Base-by-base conservation (phyloP, 2,113 vertebrate genomes). In the Scophthalmus maximus region DNA sequence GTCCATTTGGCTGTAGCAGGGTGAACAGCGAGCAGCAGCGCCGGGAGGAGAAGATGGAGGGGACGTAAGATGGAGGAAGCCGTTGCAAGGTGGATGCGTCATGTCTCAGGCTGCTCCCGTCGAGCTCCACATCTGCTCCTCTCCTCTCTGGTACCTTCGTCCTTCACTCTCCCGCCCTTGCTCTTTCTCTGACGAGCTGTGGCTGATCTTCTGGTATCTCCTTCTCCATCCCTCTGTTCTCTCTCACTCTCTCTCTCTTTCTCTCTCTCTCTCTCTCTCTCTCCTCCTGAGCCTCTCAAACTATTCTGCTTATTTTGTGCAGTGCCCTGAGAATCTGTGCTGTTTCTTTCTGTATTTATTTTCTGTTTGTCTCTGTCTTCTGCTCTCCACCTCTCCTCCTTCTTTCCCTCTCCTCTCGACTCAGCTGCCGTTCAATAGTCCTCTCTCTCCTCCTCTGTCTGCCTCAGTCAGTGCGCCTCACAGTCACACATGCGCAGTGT, bases 51-150 rank as follows among this genome's bases (percentile, higher is more conserved):
- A 85, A 72, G 81, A 89, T 75, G 70, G 83, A 81, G 78, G 74
- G 46, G 72, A 81, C 52, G 78, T 87, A 93, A 92, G 92, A 93
- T 93, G 92, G 92, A 91, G 88, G 88, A 84, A 68, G 78, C 85
- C 56, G 78, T 81, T 76, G 51, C 42, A 68, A 85, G 83, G 81
- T 82, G 81, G 85, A 88, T 78, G 81, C 81, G 90, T 90, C 88
- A 89, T 50, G 55, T 83, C 70, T 64, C 47, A 0, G 53, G 71
- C 23, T 60, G 84, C 71, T 61, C 40, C 51, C 38, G 8, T 56
- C 11, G 30, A 58, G 57, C 68, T 52, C 71, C 0, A 20, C 63
- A 51, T 82, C 84, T 64, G 34, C 59, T 59, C 18, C 49, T 69
- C 61, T 61, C 59, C 64, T 71, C 77, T 65, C 47, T 52, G 66